Base-by-base conservation (phyloP, 1,140 invertebrate species). In the Eupristina koningsbergeri region DNA sequence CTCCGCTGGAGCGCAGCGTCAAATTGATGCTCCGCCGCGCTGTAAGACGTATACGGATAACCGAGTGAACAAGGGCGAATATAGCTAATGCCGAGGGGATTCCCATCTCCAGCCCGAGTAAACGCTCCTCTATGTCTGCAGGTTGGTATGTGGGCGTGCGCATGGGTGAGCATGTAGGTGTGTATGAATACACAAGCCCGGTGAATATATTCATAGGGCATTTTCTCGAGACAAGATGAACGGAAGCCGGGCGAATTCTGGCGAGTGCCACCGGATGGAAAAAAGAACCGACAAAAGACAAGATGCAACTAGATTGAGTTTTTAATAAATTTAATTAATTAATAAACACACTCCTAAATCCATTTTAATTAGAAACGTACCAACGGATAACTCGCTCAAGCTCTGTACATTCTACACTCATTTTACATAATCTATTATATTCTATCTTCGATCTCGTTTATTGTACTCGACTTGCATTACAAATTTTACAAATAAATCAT, bases 1-100 rank as follows among this genome's bases (percentile, higher is more conserved):
- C 53, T 58, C 22, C 47, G 47, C 39, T 76, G 19, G 26, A 78
- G 17, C 31, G 36, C n/a, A 64, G 61, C 22, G 36, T 31, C 67
- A 29, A 73, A 80, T 80, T 58, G 79, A 80, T 80, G 67, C 47
- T 58, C 19, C n/a, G 34, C 31, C 29, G 45, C 26, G 5, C 13
- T 50, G 45, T 34, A 67, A 80, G 79, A 58, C 29, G 41, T 80
- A 67, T 73, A 80, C 34, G 67, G 45, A 80, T 53, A 69, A n/a
- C 45, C 78, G 11, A 34, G 64, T 22, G 61, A 29, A 34, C 45
- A 53, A 74, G 41, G 29, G 15, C 73, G 45, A 76, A 58, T 58
- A 58, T 36, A 79, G 34, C n/a, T 79, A 15, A 67, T 64, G 61
- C 15, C 67, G 26, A 67, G 29, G 15, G 77, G 41, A 47, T 29